These are phyloP conservation scores for Lathronympha strigana DNA, from an alignment of 2,888 invertebrate genomes.

Conservation along the genomic window DNA sequence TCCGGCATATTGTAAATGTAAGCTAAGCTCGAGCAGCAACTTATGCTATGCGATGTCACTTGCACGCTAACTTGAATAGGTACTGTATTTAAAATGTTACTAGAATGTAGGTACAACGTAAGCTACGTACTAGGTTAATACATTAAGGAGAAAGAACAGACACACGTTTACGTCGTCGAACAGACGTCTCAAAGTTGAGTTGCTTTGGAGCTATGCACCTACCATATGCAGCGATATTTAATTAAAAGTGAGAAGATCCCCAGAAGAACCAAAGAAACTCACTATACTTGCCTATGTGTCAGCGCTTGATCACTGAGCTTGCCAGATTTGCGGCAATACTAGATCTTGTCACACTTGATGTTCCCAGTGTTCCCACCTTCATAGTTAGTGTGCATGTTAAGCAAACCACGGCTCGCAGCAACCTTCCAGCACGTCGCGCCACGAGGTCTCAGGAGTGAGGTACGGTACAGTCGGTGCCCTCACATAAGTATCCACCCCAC, in stretches of 20 bases:
- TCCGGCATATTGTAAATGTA: slow-evolving; percentile 4
- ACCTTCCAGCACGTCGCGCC: slow-evolving; percentile 86
- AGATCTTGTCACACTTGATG: neutral
- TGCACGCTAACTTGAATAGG: neutral
- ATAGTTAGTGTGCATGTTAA: slow-evolving; percentile 83
- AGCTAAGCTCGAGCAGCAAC: slow-evolving; percentile 8
- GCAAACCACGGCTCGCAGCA: slow-evolving; percentile 86
- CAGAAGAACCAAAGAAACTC: too few species aligned
- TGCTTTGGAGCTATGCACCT: too few species aligned
- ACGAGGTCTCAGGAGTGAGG: slow-evolving; percentile 86
- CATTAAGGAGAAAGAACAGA: slow-evolving; percentile 75
- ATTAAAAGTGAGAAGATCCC: too few species aligned
- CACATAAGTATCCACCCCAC: too few species aligned
- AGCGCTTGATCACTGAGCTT: too few species aligned
- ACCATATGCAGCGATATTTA: too few species aligned
- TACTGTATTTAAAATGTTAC: neutral
- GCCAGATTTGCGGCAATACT: slow-evolving; percentile 87
- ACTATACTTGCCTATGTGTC: too few species aligned
- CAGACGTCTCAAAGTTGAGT: too few species aligned
- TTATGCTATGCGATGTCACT: slow-evolving; percentile 17
- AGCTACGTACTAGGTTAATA: too few species aligned
- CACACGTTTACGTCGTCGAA: too few species aligned
- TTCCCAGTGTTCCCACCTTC: slow-evolving; percentile 78
- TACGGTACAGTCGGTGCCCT: slow-evolving; percentile 78
- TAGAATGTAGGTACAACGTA: too few species aligned